These are phyloP conservation scores for Sitophilus oryzae DNA, from an alignment of 1,140 invertebrate species.

Conservation along the genomic window DNA sequence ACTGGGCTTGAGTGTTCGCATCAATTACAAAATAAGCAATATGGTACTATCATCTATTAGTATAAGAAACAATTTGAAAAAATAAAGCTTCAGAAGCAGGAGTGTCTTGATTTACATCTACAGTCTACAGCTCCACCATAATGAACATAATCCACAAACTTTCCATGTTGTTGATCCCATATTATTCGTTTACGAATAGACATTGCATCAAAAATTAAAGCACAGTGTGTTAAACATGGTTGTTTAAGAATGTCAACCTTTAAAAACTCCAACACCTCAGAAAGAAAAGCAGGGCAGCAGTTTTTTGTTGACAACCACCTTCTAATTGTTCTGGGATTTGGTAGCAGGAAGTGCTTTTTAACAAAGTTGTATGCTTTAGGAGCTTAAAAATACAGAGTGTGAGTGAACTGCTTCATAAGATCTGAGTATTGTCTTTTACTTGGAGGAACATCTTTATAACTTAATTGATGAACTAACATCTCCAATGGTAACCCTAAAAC, in stretches of 20 bases:
- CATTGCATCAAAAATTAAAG: slow-evolving; percentile 32
- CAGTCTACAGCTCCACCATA: slow-evolving; percentile 28
- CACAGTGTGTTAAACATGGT: slow-evolving; percentile 22
- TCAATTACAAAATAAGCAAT: slow-evolving; percentile 34
- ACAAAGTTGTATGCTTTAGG: slow-evolving; percentile 29
- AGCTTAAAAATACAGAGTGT: slow-evolving; percentile 27
- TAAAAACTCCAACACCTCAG: slow-evolving; percentile 21
- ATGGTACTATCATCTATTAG: slow-evolving; percentile 21
- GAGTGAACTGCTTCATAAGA: slow-evolving; percentile 27
- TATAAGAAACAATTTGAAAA: too few relatives aligned
- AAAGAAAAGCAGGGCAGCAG: slow-evolving; percentile 16
- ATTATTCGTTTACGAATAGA: slow-evolving; percentile 27
- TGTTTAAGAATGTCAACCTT: slow-evolving; percentile 3
- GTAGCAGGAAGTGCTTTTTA: slow-evolving; percentile 21
- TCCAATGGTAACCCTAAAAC: slow-evolving; percentile 26
- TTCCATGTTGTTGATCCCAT: slow-evolving; percentile 26
- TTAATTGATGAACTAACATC: slow-evolving; percentile 18
- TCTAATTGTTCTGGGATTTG: slow-evolving; percentile 16
- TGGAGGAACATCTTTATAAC: slow-evolving; percentile 15
- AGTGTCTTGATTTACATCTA: slow-evolving; percentile 21
- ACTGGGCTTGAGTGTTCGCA: slow-evolving; percentile 18
- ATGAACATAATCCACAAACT: slow-evolving; percentile 29
- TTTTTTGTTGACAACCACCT: slow-evolving; percentile 14
- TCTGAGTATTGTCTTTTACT: slow-evolving; percentile 23
- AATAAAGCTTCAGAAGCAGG: slow-evolving; percentile 29